Evolutionary conservation across 2,113 vertebrate genomes (phyloP).

Genomic region (Phocoena sinus): DNA sequence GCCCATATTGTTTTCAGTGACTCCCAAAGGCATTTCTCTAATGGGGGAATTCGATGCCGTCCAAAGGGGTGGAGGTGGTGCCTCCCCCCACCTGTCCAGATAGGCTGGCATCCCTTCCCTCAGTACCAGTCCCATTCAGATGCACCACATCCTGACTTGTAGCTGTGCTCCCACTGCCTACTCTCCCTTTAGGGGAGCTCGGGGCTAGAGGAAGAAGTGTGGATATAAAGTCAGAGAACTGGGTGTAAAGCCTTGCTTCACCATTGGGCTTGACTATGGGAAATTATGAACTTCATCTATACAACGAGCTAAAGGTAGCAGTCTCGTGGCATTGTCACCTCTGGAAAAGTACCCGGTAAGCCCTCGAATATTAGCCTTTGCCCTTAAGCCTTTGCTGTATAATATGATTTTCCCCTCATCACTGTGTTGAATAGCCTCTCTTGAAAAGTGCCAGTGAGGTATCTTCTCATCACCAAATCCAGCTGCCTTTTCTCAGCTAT

Average conservation of each 20-base stretch:
- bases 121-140: neutral
- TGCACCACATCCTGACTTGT: neutral
- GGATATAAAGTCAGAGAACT: neutral
- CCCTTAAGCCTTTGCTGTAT: neutral
- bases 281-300: neutral
- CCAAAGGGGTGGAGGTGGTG: neutral
- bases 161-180: neutral
- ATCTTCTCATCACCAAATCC: neutral
- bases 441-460: neutral
- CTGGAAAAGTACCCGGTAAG: neutral
- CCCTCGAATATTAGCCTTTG: neutral
- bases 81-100: neutral
- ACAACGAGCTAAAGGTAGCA: neutral
- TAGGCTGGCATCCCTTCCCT: neutral
- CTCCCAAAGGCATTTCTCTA: neutral
- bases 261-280: neutral
- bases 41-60: neutral
- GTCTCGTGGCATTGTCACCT: neutral
- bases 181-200: neutral
- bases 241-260: neutral
- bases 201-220: neutral
- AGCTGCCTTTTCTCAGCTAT: neutral
- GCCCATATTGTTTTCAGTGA: neutral
- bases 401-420: neutral
- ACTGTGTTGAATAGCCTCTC: neutral